Conservation (phyloP, 1,140 invertebrate species). For the Panagrolaimus sp. region DNA sequence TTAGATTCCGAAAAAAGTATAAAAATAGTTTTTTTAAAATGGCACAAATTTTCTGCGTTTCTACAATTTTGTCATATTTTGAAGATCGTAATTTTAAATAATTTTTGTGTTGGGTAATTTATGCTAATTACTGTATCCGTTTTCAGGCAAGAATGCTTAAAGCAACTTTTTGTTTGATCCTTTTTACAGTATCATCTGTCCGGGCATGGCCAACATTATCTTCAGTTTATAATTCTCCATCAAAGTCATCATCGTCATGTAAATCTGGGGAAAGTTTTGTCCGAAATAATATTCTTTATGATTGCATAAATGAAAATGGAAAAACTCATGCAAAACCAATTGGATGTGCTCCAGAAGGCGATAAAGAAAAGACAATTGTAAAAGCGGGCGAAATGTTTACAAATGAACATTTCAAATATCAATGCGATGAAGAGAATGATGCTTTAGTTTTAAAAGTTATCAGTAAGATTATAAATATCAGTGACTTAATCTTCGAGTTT, state of each 20-base stretch:
- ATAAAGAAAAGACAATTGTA: not conserved
- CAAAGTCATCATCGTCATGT: not conserved
- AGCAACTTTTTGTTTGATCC: too few species aligned
- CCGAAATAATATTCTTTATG: conserved; percentile 12
- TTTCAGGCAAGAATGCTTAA: too few species aligned
- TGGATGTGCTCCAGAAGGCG: not conserved
- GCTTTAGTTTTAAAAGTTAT: conserved; percentile 4
- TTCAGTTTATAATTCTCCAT: not conserved
- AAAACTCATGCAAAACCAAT: not conserved
- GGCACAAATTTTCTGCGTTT: too few species aligned
- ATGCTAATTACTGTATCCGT: too few species aligned
- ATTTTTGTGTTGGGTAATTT: too few species aligned
- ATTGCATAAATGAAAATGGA: not conserved
- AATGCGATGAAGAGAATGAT: conserved; percentile 3
- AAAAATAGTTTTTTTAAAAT: too few species aligned
- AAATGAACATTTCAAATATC: conserved; percentile 10
- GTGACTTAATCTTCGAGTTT: not conserved
- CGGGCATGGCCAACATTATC: not conserved
- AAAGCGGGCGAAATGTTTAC: not conserved
- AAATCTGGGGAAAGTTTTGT: not conserved
- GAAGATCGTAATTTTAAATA: too few species aligned
- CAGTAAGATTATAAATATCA: not conserved
- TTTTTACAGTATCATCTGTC: not conserved
- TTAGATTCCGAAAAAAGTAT: too few species aligned
- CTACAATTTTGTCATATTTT: too few species aligned